Evolutionary conservation across 2,888 invertebrate species (phyloP), one percentile per base, ranked within the genome.

Genomic region (Bhutanitis thaidina): DNA sequence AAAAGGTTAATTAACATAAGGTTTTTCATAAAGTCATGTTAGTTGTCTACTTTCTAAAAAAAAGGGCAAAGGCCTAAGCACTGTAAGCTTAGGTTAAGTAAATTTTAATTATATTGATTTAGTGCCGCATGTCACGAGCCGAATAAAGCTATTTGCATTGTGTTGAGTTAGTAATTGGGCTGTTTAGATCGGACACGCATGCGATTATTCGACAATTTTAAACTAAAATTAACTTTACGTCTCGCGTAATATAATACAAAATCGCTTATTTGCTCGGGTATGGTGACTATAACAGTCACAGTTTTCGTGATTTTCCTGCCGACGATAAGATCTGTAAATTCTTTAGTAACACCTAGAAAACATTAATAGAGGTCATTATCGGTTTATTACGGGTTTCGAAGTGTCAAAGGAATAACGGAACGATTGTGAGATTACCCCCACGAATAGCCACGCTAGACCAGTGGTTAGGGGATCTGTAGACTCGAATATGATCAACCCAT

Each of bases 121-220:
- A n/a, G n/a, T n/a, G n/a, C n/a, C n/a, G n/a, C n/a, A 37, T 10
- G 36, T 14, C 40, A 27, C 14, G 16, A 44, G 13, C 36, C 30
- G 45, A 46, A 55, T 52, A 49, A 40, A 51, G 53, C 49, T 57
- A 55, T 53, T 55, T 49, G 40, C 47, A 49, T 51, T 46, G 30
- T 49, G 57, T 43, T 49, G 35, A 43, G 48, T 53, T 58, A 56
- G 58, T 58, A 59, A 58, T 53, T 62, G 61, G 27, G 36, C 7
- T 37, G 34, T 47, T 46, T 47, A 52, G 41, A 47, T 46, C 15
- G 43, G 25, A 41, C 41, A 32, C 14, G 27, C 52, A 52, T 43
- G 52, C 52, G 27, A 52, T 1, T 30, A 0, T 27, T 14, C 15
- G 1, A 15, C 7, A 2, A 8, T 5, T 12, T 7, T 12, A n/a